phyloP scores from a whole-genome alignment of 1,140 invertebrate genomes.

The Cylas formicarius region DNA sequence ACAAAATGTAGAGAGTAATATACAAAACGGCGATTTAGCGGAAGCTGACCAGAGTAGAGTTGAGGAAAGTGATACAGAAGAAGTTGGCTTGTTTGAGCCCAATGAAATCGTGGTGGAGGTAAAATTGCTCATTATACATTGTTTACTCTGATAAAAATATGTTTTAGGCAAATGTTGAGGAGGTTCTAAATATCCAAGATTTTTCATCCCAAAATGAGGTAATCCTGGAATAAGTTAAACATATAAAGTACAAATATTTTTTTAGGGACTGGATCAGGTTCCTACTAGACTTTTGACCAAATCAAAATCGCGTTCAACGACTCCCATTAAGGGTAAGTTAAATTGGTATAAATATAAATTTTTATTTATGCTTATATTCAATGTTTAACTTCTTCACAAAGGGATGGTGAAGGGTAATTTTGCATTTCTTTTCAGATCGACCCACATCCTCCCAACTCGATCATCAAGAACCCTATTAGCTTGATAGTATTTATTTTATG shows the following conservation, averaged over 20 bases:
- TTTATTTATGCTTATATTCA: no score
- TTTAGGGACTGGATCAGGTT: conserved; percentile 39
- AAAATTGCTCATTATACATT: conserved; percentile 2
- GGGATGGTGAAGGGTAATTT: no score
- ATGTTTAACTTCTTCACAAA: no score
- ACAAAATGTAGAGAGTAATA: conserved; percentile 23
- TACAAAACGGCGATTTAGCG: conserved; percentile 39
- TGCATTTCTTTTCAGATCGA: no score
- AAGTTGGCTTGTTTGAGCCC: conserved; percentile 30
- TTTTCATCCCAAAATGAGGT: conserved; percentile 23
- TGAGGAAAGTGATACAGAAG: conserved; percentile 30
- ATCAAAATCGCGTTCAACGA: conserved; percentile 29
- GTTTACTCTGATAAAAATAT: background rate
- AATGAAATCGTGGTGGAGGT: background rate
- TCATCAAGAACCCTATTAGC: no score
- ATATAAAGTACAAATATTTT: conserved; percentile 16
- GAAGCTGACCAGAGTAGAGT: conserved; percentile 39
- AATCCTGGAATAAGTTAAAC: conserved; percentile 1
- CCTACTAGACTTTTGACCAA: conserved; percentile 36
- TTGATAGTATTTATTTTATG: no score
- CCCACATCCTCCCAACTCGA: no score
- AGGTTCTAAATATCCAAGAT: conserved; percentile 22
- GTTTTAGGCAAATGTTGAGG: conserved; percentile 24
- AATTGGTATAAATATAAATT: background rate
- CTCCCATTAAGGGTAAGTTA: conserved; percentile 36